Evolutionary conservation across 2,113 vertebrate species (phyloP), one percentile per base, ranked within the genome.

Genomic region (Rhynchomys soricoides): DNA sequence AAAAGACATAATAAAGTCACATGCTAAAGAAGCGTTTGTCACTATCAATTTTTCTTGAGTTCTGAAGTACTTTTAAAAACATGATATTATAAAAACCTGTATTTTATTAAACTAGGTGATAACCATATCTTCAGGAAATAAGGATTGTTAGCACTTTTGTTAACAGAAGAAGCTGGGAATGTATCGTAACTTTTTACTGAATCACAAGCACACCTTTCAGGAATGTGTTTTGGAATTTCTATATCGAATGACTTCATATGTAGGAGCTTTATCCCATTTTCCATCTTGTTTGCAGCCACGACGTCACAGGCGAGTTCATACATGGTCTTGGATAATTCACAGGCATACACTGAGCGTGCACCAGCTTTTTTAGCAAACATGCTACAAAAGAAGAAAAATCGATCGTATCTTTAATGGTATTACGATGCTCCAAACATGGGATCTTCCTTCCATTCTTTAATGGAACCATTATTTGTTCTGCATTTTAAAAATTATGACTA

Each of bases 321-420:
- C 99, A 99, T 99, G 0, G 99, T 99, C 98, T 99, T 99, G 0
- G 99, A 99, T 55, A 99, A 98, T 86, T 99, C 99, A 24, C 99
- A 99, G 95, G 99, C 99, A 34, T 99, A 99, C 29, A 99, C 99
- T 29, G 93, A 98, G 15, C 98, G 97, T 13, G 99, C 99, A 59
- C 99, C 99, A 0, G 99, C 99, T 90, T 99, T 99, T 97, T 99
- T 99, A 52, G 99, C 99, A 98, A 99, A 99, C 99, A 99, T 99
- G 77, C 99, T 99, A 95, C 70, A 86, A 94, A 73, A 34, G 66
- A 50, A 74, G 93, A 97, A 29, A 78, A 86, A 87, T 43, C 37
- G 29, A 85, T 48, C 52, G 34, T 40, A 40, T 74, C 21, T 82
- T 93, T 68, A 90, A 34, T 31, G 37, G 57, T 75, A 94, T 96